Percentiles rank a stretch among this genome's conserved stretches.
These are phyloP conservation scores for Australoheros facetus DNA, from an alignment of 2,797 vertebrate genomes.

Conservation along the genomic window DNA sequence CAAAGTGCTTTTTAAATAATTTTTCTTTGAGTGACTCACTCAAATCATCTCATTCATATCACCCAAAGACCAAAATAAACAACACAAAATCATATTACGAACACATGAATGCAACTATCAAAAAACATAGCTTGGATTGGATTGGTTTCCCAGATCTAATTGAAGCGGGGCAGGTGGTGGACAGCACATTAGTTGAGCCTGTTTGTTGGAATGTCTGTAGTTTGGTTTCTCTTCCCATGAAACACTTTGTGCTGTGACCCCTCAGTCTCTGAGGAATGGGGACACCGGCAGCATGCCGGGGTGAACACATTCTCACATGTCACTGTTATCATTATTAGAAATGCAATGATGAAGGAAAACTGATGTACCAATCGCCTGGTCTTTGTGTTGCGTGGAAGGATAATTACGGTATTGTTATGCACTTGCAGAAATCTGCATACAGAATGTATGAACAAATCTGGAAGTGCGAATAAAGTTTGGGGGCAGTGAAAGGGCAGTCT, in stretches of 20 bases:
- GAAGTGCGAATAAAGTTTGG: background rate
- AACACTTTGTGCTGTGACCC: conserved; percentile 20
- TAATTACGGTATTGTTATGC: background rate
- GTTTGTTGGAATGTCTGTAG: background rate
- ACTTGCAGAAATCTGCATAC: background rate
- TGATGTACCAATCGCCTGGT: background rate
- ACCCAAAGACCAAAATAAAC: background rate
- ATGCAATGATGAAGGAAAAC: background rate
- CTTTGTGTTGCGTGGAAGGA: background rate
- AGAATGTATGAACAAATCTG: background rate
- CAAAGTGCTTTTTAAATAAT: background rate
- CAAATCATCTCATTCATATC: background rate
- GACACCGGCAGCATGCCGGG: conserved; percentile 39
- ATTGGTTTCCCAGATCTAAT: background rate
- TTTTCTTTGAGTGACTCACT: background rate
- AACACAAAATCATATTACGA: background rate
- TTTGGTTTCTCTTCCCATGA: conserved; percentile 20
- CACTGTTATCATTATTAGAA: background rate
- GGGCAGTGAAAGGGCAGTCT: background rate
- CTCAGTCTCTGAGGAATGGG: conserved; percentile 46
- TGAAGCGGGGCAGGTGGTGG: background rate
- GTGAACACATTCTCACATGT: conserved; percentile 22
- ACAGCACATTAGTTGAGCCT: background rate
- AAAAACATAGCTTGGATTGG: background rate
- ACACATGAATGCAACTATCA: background rate